Evolutionary conservation across 2,888 invertebrate genomes (phyloP), one percentile per base, ranked within the genome.

Genomic region (Cephus pulcher): DNA sequence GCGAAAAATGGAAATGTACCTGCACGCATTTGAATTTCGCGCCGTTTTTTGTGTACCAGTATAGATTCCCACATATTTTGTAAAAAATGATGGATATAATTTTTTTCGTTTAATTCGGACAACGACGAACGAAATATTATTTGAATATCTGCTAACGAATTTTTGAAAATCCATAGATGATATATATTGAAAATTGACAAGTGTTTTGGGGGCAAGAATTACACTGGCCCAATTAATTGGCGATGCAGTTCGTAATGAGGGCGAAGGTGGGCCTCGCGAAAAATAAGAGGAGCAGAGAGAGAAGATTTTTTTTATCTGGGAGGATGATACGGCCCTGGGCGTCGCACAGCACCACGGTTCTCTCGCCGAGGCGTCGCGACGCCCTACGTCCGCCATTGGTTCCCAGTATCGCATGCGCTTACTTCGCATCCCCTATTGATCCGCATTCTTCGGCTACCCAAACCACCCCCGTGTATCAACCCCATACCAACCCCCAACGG

Each of bases 351-450:
- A 79, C 79, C 80, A 78, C 80, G 78, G 80, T 76, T 78, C 69
- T 34, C 74, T 37, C 56, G 37, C 69, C 82, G 83, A 83, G 86
- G 86, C 85, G 86, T 85, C 86, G 85, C 82, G 85, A 84, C 82
- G 81, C 80, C 82, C 86, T 86, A 85, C 86, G 86, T 81, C 80
- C 84, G 83, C 82, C 82, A 90, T 90, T 90, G 89, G 90, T 81
- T 82, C 78, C 74, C 76, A 78, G 74, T 56, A 74, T 84, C 89
- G 90, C 90, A 87, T 89, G 90, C 90, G 90, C 88, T 73, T 80
- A 69, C 33, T 35, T 74, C 74, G 34, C 35, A 34, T 74, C 34
- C 85, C 87, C 88, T 90, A 90, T 90, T 88, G 90, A 90, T 90
- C 90, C 87, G 82, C 81, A 56, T 56, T 56, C 56, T 23, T 56